Conservation (phyloP, 2,888 invertebrate species). For the Nephrotoma guestfalica region DNA sequence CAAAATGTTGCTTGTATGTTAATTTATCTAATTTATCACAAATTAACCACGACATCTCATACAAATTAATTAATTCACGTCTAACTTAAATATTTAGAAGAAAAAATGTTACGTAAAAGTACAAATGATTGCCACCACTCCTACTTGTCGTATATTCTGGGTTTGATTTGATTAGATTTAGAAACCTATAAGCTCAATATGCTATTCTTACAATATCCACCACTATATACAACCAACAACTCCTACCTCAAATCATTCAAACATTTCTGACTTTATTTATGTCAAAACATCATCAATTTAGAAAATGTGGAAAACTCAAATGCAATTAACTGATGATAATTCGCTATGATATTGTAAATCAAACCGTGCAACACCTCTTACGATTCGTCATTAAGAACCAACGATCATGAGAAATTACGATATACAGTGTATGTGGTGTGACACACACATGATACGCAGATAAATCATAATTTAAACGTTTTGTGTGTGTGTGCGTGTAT, state of each 20-base stretch:
- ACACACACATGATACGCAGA: not conserved
- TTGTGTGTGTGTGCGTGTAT: not conserved
- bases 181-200: not conserved
- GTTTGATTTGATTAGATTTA: not conserved
- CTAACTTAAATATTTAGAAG: not conserved
- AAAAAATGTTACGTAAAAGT: not conserved
- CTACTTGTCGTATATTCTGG: not conserved
- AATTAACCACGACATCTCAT: not conserved
- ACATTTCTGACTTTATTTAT: not conserved
- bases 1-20: not conserved
- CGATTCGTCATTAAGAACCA: not conserved
- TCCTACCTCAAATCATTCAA: not conserved
- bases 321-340: not conserved
- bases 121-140: not conserved
- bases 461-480: not conserved
- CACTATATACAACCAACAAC: not conserved
- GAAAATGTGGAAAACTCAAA: not conserved
- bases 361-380: not conserved
- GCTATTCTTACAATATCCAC: not conserved
- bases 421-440: not conserved
- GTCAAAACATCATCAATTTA: not conserved
- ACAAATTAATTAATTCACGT: not conserved
- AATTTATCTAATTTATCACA: not conserved
- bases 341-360: not conserved
- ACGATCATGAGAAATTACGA: not conserved